These are phyloP conservation scores for Brachionus koreanus DNA, from an alignment of 1,140 invertebrate species.

Conservation along the genomic window DNA sequence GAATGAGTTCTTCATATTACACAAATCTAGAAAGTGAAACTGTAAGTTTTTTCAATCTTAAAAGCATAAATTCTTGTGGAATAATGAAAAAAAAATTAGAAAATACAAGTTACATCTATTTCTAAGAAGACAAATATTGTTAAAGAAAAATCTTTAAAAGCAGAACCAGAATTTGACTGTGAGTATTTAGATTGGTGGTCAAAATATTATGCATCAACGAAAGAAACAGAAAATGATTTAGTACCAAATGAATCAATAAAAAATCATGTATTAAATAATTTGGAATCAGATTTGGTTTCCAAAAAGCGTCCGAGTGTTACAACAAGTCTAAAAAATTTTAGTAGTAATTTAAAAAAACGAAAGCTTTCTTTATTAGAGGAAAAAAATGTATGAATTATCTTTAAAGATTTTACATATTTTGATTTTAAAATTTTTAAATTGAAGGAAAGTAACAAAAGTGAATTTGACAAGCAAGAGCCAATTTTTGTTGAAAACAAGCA, in stretches of 20 bases:
- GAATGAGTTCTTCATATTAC: neutral
- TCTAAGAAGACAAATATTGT: constrained; percentile 19
- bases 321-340: constrained; percentile 43
- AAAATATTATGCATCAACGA: constrained; percentile 60
- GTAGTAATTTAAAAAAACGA: neutral
- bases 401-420: neutral
- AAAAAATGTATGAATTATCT: neutral
- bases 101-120: neutral
- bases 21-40: neutral
- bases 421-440: neutral
- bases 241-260: constrained; percentile 49
- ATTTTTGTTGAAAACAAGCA: neutral
- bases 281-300: neutral
- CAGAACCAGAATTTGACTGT: neutral
- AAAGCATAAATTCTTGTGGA: neutral
- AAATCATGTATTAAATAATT: constrained; percentile 51
- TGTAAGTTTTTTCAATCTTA: neutral
- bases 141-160: neutral
- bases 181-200: constrained; percentile 62
- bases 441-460: constrained; percentile 47
- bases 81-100: neutral
- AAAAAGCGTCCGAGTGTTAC: neutral
- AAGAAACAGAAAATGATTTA: constrained; percentile 56
- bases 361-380: neutral
- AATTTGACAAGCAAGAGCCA: neutral